Evolutionary conservation across 2,888 invertebrate genomes (phyloP).

Genomic region (Scelioninae gen. 1): DNA sequence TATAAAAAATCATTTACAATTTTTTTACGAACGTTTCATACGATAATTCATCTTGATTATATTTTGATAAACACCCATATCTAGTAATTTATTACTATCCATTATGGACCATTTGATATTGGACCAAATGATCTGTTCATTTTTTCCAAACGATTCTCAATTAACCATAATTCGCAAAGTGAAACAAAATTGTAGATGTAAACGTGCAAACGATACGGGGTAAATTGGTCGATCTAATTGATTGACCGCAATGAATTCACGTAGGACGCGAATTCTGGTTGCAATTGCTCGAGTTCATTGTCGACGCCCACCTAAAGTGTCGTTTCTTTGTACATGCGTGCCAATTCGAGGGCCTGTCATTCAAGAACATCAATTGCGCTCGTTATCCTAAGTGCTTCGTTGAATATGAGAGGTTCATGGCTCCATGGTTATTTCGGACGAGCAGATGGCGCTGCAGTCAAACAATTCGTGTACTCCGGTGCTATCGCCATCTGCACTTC

Average conservation of each 20-base stretch:
- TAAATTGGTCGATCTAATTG: slow-evolving; percentile 46
- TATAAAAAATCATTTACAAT: too few relatives aligned
- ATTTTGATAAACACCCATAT: too few relatives aligned
- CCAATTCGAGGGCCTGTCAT: slow-evolving; percentile 57
- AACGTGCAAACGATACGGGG: slow-evolving; percentile 13
- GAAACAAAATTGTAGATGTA: slow-evolving; percentile 20
- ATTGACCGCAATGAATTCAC: slow-evolving; percentile 50
- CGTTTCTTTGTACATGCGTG: slow-evolving; percentile 59
- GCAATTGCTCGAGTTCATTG: slow-evolving; percentile 50
- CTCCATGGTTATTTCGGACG: slow-evolving; percentile 3
- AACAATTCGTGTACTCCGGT: slow-evolving; percentile 2
- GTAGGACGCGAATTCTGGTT: slow-evolving; percentile 58
- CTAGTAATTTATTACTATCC: too few relatives aligned
- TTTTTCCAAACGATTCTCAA: too few relatives aligned
- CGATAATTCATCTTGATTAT: too few relatives aligned
- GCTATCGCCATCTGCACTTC: slow-evolving; percentile 47
- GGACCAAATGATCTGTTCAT: too few relatives aligned
- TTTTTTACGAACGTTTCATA: too few relatives aligned
- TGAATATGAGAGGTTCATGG: slow-evolving; percentile 46
- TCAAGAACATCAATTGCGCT: slow-evolving; percentile 65
- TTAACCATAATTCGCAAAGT: neutral
- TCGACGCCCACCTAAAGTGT: slow-evolving; percentile 59
- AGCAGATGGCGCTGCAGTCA: slow-evolving; percentile 41
- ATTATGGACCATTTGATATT: too few relatives aligned
- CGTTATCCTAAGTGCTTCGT: slow-evolving; percentile 68